Base-by-base conservation (phyloP, 1,140 invertebrate genomes). In the Chironomus tepperi region DNA sequence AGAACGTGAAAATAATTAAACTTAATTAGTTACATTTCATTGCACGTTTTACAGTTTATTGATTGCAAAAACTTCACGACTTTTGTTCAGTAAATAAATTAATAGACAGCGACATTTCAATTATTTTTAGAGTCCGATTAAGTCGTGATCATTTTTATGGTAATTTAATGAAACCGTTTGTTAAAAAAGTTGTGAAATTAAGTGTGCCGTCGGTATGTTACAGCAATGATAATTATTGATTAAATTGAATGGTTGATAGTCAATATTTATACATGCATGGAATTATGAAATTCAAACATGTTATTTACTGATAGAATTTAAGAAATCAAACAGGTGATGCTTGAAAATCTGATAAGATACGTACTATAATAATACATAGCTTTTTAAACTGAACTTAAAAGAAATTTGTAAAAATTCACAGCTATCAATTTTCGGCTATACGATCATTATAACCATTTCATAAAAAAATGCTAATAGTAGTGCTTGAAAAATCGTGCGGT, bases 331-430 rank as follows among this genome's bases (percentile, higher is more conserved):
- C 65, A 70, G 65, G 65, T 70, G 65, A 70, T 19, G 65, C 18
- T 70, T 12, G 10, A 18, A 70, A 19, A 19, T 21, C 16, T 70
- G 65, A 70, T 70, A 70, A 21, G 16, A 70, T 70, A 21, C 47
- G 7, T n/a, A n/a, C 47, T 57, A 57, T 57, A 10, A n/a, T 57
- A n/a, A 57, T 12, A n/a, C 47, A n/a, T 12, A 12, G 47, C n/a
- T n/a, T n/a, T 12, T 57, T 7, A 57, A 18, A 19, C 12, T 19
- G 16, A 57, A 9, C 65, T 9, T 19, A 70, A 70, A 70, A 9
- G 16, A 70, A 70, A 70, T 70, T 70, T 70, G 65, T 70, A 19
- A 70, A 70, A 70, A 70, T 70, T 70, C 65, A 70, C 65, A 70
- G 65, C 65, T 70, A 70, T 70, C 19, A 70, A 70, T 70, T 70